A percentile compares a stretch with the other conserved stretches of the same genome.
Conservation (phyloP, 1,140 invertebrate species). For the Heliconius congener region DNA sequence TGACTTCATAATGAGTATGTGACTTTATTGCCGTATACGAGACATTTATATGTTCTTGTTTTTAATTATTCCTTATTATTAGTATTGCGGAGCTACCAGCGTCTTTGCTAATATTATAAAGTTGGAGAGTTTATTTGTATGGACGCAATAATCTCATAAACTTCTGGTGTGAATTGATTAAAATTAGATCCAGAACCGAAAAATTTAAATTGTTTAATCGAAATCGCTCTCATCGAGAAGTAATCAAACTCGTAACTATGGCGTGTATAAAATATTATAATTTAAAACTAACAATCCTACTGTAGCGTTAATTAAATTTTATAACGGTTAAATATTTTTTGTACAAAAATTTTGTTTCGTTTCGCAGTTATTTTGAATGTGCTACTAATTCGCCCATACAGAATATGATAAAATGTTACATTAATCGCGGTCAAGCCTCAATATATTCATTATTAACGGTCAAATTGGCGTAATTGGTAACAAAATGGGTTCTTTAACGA, state of each 20-base stretch:
- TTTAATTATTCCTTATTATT: no score
- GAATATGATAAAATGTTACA: background rate
- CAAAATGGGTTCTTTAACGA: background rate
- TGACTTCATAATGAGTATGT: no score
- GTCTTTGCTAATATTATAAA: no score
- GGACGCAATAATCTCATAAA: background rate
- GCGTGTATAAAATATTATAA: background rate
- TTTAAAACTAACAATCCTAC: background rate
- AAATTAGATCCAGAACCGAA: no score
- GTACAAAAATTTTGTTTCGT: background rate
- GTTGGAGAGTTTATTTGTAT: no score
- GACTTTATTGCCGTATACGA: no score
- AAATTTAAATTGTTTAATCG: no score
- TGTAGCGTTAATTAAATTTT: background rate
- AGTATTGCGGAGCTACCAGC: no score
- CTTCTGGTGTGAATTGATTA: background rate
- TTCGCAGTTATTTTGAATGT: background rate
- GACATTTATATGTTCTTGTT: no score
- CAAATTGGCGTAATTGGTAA: background rate
- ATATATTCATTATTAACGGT: slow-evolving; percentile 2
- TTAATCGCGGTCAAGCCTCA: background rate
- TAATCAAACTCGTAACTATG: background rate
- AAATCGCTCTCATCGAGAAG: no score
- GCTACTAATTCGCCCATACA: background rate
- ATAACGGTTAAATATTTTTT: background rate